Evolutionary conservation across 2,888 invertebrate genomes (phyloP).

Genomic region (Yponomeuta sedellus): DNA sequence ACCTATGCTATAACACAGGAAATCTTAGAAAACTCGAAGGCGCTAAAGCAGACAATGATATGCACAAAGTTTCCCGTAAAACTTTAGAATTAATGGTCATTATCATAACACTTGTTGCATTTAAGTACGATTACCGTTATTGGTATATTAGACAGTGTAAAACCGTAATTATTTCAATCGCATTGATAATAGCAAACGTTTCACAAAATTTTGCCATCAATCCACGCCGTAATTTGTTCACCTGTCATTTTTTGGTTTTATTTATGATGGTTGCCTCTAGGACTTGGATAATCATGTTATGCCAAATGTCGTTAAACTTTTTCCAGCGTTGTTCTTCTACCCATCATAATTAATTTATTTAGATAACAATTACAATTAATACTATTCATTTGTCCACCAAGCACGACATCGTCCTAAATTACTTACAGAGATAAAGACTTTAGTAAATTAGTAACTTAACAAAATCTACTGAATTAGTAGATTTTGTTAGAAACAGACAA

Average conservation of each 20-base stretch:
- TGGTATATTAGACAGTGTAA: conserved; percentile 28
- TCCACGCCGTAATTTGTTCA: conserved; percentile 70
- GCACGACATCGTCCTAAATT: no score
- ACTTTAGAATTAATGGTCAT: conserved; percentile 68
- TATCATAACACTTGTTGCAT: conserved; percentile 51
- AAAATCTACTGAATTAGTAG: not conserved
- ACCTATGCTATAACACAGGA: conserved; percentile 60
- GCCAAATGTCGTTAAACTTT: not conserved
- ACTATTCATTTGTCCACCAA: no score
- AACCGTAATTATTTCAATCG: conserved; percentile 29
- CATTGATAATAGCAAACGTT: conserved; percentile 32
- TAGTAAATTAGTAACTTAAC: not conserved
- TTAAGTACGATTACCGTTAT: conserved; percentile 32
- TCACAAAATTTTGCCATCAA: conserved; percentile 55
- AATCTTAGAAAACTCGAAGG: conserved; percentile 53
- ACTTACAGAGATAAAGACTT: no score
- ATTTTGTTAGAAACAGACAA: not conserved
- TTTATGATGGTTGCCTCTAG: not conserved
- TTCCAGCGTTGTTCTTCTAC: not conserved
- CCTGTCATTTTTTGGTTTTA: conserved; percentile 37
- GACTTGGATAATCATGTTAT: not conserved
- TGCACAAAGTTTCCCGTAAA: conserved; percentile 69
- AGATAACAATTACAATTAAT: no score
- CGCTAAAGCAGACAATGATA: conserved; percentile 64
- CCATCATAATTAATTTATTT: not conserved